phyloP scores from a whole-genome alignment of 2,888 invertebrate species.

The Lepidochrysops patricia region DNA sequence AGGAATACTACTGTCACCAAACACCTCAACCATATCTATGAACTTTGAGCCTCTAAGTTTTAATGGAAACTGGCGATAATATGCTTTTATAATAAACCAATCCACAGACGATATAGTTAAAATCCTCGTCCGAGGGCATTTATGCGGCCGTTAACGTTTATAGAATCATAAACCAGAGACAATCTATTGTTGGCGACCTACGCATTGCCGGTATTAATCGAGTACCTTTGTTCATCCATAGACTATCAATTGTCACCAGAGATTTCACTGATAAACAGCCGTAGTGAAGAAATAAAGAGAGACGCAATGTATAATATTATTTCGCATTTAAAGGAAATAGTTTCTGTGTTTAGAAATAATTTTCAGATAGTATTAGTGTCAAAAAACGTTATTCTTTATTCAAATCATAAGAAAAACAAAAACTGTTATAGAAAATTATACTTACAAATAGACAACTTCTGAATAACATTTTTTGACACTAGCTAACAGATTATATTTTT shows the following conservation, averaged over 20 bases:
- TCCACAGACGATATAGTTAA: slow-evolving; percentile 59
- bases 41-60: not conserved
- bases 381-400: no score
- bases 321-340: no score
- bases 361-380: no score
- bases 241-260: slow-evolving; percentile 69
- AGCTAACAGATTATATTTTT: no score
- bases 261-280: not conserved
- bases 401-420: no score
- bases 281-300: no score
- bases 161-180: slow-evolving; percentile 70
- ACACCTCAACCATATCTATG: no score
- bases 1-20: no score
- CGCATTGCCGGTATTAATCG: slow-evolving; percentile 66
- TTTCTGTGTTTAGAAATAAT: no score
- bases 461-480: no score
- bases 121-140: slow-evolving; percentile 62
- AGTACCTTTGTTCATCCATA: slow-evolving; percentile 56
- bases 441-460: no score
- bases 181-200: slow-evolving; percentile 69
- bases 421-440: no score
- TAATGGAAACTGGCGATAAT: not conserved
- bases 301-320: not conserved
- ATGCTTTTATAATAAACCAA: slow-evolving; percentile 60
- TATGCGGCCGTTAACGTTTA: slow-evolving; percentile 70